These are phyloP conservation scores for Corbicula japonica DNA, from an alignment of 2,888 invertebrate species.

Conservation along the genomic window DNA sequence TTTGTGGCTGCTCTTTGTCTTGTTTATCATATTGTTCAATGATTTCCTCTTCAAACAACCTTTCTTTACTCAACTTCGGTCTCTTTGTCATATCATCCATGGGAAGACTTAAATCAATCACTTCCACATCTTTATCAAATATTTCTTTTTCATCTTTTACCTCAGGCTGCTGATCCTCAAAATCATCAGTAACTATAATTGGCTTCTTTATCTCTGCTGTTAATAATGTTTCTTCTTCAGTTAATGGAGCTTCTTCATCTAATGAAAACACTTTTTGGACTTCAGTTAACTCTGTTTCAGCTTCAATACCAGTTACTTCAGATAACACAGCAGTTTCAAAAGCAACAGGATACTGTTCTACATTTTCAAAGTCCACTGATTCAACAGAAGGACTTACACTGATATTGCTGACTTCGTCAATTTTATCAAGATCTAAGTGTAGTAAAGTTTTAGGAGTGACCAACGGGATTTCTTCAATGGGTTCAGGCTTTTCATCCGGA, in stretches of 20 bases:
- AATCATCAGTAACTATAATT: neutral
- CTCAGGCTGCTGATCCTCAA: neutral
- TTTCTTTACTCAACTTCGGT: no score
- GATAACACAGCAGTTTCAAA: conserved; percentile 10
- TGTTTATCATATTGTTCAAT: neutral
- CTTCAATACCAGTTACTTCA: conserved; percentile 17
- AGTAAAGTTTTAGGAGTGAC: conserved; percentile 46
- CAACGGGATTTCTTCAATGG: conserved; percentile 65
- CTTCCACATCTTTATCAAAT: conserved; percentile 4
- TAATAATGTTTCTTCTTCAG: neutral
- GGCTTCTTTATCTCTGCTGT: conserved; percentile 23
- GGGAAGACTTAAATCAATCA: conserved; percentile 21
- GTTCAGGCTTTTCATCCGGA: conserved; percentile 62
- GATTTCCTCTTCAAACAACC: neutral
- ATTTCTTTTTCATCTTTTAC: conserved; percentile 25
- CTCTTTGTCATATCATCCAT: no score
- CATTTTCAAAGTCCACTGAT: conserved; percentile 50
- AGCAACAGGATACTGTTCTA: conserved; percentile 11
- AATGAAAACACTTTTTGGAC: no score
- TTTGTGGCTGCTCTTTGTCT: no score
- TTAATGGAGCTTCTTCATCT: neutral
- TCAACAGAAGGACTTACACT: conserved; percentile 48
- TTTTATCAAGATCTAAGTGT: conserved; percentile 40
- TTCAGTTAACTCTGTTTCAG: conserved; percentile 19
- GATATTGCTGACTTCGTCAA: conserved; percentile 49